These are phyloP conservation scores for Chironomus tepperi DNA, from an alignment of 1,140 invertebrate genomes.

Conservation along the genomic window DNA sequence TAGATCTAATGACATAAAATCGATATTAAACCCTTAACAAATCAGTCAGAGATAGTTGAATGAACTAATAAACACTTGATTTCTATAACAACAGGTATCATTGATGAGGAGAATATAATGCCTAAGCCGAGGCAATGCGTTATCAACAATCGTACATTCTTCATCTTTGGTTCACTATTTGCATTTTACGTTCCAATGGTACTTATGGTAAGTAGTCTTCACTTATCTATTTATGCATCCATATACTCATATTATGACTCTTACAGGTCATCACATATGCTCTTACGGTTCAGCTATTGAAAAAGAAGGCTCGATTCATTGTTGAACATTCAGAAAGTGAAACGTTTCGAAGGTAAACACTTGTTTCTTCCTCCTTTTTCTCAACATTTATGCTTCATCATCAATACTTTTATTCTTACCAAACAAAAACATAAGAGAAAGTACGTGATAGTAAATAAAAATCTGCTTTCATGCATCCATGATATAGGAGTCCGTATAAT, in stretches of 20 bases:
- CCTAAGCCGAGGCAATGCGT: conserved; percentile 62
- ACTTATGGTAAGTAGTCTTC: conserved; percentile 51
- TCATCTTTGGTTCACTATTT: conserved; percentile 78
- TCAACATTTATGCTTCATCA: not conserved
- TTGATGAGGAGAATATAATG: conserved; percentile 67
- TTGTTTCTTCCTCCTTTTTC: not conserved
- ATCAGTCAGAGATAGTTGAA: too few species aligned
- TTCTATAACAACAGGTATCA: conserved; percentile 47
- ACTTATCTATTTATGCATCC: too few species aligned
- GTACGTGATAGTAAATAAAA: conserved; percentile 9
- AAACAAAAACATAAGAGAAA: not conserved
- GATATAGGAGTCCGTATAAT: not conserved
- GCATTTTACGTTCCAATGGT: conserved; percentile 91
- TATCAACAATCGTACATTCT: conserved; percentile 80
- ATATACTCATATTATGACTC: conserved; percentile 34
- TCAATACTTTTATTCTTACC: not conserved
- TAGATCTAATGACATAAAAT: not conserved
- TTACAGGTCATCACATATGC: conserved; percentile 64
- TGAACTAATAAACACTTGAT: not conserved
- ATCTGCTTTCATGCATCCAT: not conserved
- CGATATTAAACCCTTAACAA: too few species aligned
- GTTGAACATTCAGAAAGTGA: conserved; percentile 52
- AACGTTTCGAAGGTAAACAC: conserved; percentile 43
- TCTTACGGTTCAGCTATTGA: conserved; percentile 74
- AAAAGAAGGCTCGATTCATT: conserved; percentile 60